Base-by-base conservation (phyloP, 1,140 invertebrate species). In the Scaptomyza montana region DNA sequence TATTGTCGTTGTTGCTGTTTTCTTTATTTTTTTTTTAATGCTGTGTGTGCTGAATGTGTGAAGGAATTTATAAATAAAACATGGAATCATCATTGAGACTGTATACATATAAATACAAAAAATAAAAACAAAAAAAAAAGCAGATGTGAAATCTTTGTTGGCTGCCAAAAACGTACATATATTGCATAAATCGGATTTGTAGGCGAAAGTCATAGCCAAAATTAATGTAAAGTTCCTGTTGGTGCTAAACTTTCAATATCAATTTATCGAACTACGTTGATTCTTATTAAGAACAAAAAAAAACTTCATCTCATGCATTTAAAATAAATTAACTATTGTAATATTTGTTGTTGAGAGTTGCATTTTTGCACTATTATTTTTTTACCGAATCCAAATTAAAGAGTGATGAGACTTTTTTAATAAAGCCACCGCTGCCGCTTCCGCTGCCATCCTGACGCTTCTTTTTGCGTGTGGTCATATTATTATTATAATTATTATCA, bases 301-400 rank as follows among this genome's bases (percentile, higher is more conserved):
- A 16, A 16, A 16, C 16, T 16, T 16, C 16, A 16, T 0, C 16
- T 16, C 16, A 16, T 16, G 16, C 16, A 16, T 16, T 16, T 16
- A 16, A 16, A 16, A 16, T 16, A 16, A 16, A 16, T 16, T 16
- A 16, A 16, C 16, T 16, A 16, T 16, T 16, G 16, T 16, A 16
- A 16, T 16, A 16, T 16, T 16, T 16, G 16, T 16, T 16, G 16
- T 16, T 16, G 16, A 16, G 16, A 16, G 16, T 16, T 1, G 16
- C 16, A 16, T 16, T 16, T 16, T 16, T 1, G 16, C 16, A 16
- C 1, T 5, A 33, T 59, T 36, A 13, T 54, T 45, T 62, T 64
- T 76, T 95, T 93, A 95, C 96, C 95, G 95, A 95, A 90, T 97
- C 96, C 92, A 97, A 94, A 94, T 96, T 96, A 93, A 97, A 96